Evolutionary conservation across 2,797 vertebrate species (phyloP), one percentile per base, ranked within the genome.

Genomic region (Danio albolineatus): DNA sequence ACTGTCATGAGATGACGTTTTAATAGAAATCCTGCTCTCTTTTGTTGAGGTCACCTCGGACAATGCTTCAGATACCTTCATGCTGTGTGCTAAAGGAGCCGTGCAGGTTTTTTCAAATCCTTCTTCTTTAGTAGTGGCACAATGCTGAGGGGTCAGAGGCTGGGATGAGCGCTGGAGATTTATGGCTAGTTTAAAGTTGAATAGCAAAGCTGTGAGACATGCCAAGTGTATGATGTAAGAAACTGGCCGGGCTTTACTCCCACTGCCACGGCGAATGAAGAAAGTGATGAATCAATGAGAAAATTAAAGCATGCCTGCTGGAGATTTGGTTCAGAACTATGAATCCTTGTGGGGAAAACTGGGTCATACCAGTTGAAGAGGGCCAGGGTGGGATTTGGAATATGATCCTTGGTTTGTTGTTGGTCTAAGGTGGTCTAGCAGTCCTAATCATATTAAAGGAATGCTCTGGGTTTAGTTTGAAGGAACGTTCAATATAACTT

Each of bases 231-330:
- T 88, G 82, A 83, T 60, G 82, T 70, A 66, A 64, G 75, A 82
- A 84, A 82, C 44, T 2, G 4, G 66, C 72, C 48, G 59, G 62
- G 59, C 81, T 79, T 79, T 80, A 79, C 85, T 66, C 78, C 61
- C 49, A 49, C 75, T 81, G 80, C 87, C 86, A 87, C n/a, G 54
- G 81, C 80, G 76, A 78, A 87, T 88, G 72, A 82, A 59, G 83
- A 86, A 41, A 43, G n/a, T 69, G 43, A 81, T 53, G 49, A 88
- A 89, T 89, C 80, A 49, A 82, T 88, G 51, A 80, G 46, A 61
- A 51, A 70, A 61, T 74, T 4, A 51, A 41, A 60, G 56, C 56
- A 51, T 28, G 49, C 19, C 61, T 54, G 39, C 12, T 44, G 38
- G 17, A 65, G 46, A 65, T 56, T 49, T 65, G 48, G 53, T 38